Percentiles rank a stretch among this genome's conserved stretches.
phyloP scores from a whole-genome alignment of 1,140 invertebrate genomes.

The Diplogasteroides magnus region DNA sequence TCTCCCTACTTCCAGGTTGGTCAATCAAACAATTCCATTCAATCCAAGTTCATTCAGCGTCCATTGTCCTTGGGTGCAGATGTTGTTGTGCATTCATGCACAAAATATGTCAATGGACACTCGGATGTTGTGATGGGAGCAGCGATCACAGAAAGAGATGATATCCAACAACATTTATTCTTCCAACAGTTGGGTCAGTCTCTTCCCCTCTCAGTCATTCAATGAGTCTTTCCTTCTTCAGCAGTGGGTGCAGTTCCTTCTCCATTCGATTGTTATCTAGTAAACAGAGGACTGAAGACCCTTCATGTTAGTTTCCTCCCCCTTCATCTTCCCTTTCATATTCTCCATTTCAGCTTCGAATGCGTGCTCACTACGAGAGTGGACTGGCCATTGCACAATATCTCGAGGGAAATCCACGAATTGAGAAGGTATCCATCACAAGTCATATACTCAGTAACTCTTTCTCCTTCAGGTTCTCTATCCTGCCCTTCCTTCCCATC shows the following conservation, averaged over 20 bases:
- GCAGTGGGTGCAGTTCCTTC: conserved; percentile 80
- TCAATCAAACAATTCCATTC: conserved; percentile 29
- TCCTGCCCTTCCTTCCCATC: conserved; percentile 82
- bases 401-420: conserved; percentile 72
- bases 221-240: conserved; percentile 13
- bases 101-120: conserved; percentile 98
- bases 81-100: conserved; percentile 83
- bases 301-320: conserved; percentile 60
- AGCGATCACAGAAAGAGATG: conserved; percentile 69
- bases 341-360: conserved; percentile 63
- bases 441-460: not conserved
- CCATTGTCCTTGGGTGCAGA: conserved; percentile 86
- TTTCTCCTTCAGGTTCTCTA: conserved; percentile 60
- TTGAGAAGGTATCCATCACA: conserved; percentile 73
- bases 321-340: not conserved
- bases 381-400: conserved; percentile 71
- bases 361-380: conserved; percentile 80
- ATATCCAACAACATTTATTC: conserved; percentile 68
- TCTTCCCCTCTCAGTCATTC: not conserved
- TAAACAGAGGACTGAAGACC: conserved; percentile 89
- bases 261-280: conserved; percentile 88
- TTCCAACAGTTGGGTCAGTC: conserved; percentile 74
- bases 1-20: conserved; percentile 82
- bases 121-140: conserved; percentile 89
- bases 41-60: conserved; percentile 66